These are phyloP conservation scores for Mesoclemmys tuberculata DNA, from an alignment of 2,113 vertebrate genomes.

Conservation along the genomic window DNA sequence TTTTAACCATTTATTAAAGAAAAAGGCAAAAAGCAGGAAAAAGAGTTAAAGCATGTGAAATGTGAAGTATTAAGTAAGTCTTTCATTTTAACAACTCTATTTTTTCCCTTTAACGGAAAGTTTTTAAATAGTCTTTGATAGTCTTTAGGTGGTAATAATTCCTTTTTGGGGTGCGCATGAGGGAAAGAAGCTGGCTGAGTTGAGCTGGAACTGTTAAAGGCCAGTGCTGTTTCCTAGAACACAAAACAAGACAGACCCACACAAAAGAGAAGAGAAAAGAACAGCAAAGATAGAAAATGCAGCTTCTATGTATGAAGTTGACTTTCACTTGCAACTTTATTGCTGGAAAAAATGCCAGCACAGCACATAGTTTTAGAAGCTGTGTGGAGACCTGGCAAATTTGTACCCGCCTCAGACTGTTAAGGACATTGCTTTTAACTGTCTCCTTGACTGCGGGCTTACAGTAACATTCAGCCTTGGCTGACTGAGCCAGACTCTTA, in stretches of 20 bases:
- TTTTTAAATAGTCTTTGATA: background rate
- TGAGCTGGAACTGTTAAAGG: background rate
- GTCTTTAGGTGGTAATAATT: background rate
- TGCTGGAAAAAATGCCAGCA: background rate
- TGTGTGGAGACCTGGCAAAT: background rate
- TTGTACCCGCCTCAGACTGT: background rate
- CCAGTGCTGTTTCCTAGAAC: background rate
- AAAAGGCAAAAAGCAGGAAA: too few species aligned
- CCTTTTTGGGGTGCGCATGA: background rate
- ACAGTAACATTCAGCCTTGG: background rate
- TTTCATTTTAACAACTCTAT: background rate
- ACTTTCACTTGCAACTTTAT: background rate
- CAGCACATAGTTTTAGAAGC: background rate
- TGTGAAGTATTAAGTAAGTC: background rate
- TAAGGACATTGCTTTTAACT: background rate
- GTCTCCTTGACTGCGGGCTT: too few species aligned
- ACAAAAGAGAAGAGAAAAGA: too few species aligned
- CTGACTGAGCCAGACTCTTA: too few species aligned
- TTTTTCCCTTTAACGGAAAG: background rate
- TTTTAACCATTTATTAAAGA: background rate
- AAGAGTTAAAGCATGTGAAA: background rate
- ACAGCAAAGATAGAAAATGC: background rate
- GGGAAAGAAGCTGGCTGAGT: background rate
- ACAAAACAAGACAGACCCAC: too few species aligned
- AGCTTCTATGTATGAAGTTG: background rate